Conservation (phyloP, 2,113 vertebrate species). For the Gymnorhina tibicen region DNA sequence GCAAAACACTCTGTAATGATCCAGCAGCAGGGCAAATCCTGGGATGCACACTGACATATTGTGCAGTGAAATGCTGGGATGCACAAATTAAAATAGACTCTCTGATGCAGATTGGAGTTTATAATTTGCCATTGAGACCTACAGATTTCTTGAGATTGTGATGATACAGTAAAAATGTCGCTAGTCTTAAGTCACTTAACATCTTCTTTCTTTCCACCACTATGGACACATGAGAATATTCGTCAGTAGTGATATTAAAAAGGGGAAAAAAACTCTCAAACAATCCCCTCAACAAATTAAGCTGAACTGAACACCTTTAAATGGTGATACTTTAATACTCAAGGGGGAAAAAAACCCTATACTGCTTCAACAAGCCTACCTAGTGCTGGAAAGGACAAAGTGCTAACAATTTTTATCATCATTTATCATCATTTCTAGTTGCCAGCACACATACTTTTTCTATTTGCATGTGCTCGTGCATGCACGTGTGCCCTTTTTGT, state of each 20-base stretch:
- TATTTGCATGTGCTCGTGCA: neutral
- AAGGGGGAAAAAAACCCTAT: fast-evolving
- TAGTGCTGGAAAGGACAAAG: neutral
- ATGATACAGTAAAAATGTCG: neutral
- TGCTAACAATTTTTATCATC: neutral
- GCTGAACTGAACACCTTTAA: neutral
- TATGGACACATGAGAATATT: neutral
- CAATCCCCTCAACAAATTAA: neutral
- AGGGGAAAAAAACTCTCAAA: neutral
- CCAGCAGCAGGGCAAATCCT: neutral
- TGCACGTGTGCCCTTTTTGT: neutral
- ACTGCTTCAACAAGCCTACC: neutral
- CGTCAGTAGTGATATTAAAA: neutral
- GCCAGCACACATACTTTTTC: neutral
- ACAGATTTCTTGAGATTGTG: neutral
- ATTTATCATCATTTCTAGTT: neutral
- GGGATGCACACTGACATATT: neutral
- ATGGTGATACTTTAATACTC: neutral
- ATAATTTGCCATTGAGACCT: neutral
- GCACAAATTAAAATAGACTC: neutral
- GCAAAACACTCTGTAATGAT: neutral
- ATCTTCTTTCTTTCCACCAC: neutral
- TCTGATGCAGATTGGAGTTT: neutral
- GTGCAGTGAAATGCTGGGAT: neutral
- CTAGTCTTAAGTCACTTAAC: neutral